phyloP scores from a whole-genome alignment of 2,113 vertebrate genomes.

The Rhabdomys dilectus region DNA sequence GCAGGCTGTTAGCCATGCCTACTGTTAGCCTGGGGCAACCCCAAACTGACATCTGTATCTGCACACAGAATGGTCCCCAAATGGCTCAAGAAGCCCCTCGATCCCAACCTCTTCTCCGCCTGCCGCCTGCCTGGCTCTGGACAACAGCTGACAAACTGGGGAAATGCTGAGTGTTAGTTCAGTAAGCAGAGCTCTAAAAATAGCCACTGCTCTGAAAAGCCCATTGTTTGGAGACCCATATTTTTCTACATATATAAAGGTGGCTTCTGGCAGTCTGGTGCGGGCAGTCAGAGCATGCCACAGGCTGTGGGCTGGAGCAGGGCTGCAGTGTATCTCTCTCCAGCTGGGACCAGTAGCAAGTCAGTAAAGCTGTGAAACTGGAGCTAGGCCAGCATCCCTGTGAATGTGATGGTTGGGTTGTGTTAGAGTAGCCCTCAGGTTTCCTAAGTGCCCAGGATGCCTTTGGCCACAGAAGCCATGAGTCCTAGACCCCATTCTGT shows the following conservation, averaged over 20 bases:
- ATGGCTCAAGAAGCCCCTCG: not conserved
- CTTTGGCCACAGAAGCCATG: not conserved
- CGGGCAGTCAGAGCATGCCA: slow-evolving; percentile 17
- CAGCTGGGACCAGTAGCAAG: not conserved
- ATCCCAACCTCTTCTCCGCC: not conserved
- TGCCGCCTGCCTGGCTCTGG: not conserved
- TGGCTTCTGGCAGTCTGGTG: not conserved
- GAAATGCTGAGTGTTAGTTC: not conserved
- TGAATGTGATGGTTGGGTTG: not conserved
- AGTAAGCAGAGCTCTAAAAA: slow-evolving; percentile 51
- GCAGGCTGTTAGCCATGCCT: not conserved
- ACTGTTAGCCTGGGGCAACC: too few relatives aligned
- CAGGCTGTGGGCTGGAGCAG: not conserved
- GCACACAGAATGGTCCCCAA: not conserved
- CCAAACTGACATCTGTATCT: not conserved
- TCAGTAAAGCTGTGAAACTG: not conserved
- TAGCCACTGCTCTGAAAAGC: not conserved
- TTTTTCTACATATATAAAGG: slow-evolving; percentile 48
- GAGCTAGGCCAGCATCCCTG: not conserved
- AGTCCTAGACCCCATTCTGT: not conserved
- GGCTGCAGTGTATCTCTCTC: not conserved
- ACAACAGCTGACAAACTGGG: slow-evolving; percentile 41
- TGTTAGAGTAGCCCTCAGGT: not conserved
- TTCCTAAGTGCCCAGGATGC: not conserved
- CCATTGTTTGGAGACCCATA: slow-evolving; percentile 4